These are phyloP conservation scores for Tyrannus savana DNA, from an alignment of 2,113 vertebrate genomes.

Conservation along the genomic window DNA sequence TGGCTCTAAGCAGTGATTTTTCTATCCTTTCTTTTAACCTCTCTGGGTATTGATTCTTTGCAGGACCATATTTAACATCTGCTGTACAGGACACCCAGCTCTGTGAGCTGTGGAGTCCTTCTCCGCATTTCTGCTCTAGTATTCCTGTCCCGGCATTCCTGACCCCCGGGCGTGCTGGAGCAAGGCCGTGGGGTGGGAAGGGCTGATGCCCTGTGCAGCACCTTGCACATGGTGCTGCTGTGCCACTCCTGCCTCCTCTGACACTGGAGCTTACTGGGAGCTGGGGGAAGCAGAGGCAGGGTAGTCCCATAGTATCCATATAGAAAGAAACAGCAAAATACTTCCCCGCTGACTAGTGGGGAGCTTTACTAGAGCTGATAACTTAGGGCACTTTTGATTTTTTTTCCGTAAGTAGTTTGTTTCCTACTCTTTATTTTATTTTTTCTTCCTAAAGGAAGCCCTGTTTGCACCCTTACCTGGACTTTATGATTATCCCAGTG, in stretches of 20 bases:
- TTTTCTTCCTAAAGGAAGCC: neutral
- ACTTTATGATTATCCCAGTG: neutral
- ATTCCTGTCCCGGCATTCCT: neutral
- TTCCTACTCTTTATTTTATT: neutral
- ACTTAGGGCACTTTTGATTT: neutral
- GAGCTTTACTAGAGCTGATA: neutral
- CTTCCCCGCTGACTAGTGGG: neutral
- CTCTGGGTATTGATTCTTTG: neutral
- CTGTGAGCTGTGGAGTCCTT: neutral
- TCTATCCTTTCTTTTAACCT: neutral
- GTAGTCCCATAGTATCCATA: fast-evolving
- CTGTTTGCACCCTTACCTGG: neutral
- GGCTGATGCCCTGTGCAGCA: fast-evolving
- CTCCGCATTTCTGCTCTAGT: neutral
- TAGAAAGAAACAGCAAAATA: neutral
- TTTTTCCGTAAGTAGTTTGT: neutral
- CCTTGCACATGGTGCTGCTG: neutral
- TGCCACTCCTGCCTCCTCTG: neutral
- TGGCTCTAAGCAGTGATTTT: neutral
- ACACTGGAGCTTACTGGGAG: neutral
- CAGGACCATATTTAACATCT: neutral
- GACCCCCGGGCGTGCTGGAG: fast-evolving
- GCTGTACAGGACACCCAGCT: neutral
- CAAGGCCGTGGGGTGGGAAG: neutral
- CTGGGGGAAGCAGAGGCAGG: fast-evolving